Evolutionary conservation across 2,888 invertebrate species (phyloP), one percentile per base, ranked within the genome.

Genomic region (Limnephilus rhombicus): DNA sequence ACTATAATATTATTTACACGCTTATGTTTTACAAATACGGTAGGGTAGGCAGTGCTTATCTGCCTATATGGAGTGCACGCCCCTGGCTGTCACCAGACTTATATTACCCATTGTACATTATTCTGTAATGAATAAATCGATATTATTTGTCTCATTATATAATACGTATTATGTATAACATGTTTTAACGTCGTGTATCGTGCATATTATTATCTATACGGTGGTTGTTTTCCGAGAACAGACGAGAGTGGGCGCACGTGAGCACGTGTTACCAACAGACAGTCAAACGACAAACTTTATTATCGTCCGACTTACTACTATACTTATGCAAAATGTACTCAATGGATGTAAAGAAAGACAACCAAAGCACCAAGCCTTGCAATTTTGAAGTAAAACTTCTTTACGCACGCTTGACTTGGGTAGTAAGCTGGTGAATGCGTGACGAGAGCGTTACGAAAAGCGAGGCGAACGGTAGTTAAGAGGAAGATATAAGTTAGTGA

Each of bases 231-330:
- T 83, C 34, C 24, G 34, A 68, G 83, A 24, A 83, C 83, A 83
- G 83, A 83, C 37, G 5, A 83, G 83, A 34, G 83, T 83, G 83
- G 83, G 83, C 83, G 37, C 24, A 83, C 83, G 83, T 41, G 31
- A 37, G 24, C 34, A 83, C 83, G 31, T 34, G 83, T 83, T 24
- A 24, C 34, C 18, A 34, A 12, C 83, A 34, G 24, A 68, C 15
- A 68, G 24, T 24, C 18, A 18, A 68, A 68, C 68, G 68, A 68
- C 24, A 68, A 68, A 24, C 68, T 68, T 68, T 68, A 68, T 68
- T n/a, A 68, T n/a, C 68, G n/a, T 24, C n/a, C 7, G 24, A n/a
- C 68, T 24, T 24, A 24, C 7, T 1, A 68, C 68, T 24, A n/a
- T 68, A 68, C 68, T 68, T 68, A 68, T 68, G 68, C 68, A 68